Conservation (phyloP, 2,888 invertebrate species). For the Hartigia nigra region DNA sequence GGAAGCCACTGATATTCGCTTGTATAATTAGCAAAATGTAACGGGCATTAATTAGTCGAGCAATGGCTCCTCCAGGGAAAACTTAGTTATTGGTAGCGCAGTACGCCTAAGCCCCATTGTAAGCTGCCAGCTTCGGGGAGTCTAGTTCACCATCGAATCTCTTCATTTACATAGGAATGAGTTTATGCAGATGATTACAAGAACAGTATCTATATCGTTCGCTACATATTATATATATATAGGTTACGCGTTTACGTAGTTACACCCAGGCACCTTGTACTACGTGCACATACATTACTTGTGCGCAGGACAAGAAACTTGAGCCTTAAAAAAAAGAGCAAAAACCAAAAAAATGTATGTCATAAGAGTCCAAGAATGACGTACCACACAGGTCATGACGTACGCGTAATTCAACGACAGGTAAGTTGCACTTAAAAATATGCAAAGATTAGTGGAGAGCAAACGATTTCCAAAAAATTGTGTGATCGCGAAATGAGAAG, state of each 20-base stretch:
- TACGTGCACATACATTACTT: neutral
- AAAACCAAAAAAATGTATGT: neutral
- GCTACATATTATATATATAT: slow-evolving; percentile 10
- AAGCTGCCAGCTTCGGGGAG: slow-evolving; percentile 42
- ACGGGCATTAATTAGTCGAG: slow-evolving; percentile 32
- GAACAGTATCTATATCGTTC: slow-evolving; percentile 17
- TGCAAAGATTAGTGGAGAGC: too few relatives aligned
- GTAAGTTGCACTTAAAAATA: neutral
- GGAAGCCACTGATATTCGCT: neutral
- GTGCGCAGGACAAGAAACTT: neutral
- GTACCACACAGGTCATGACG: neutral
- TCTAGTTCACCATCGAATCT: slow-evolving; percentile 46
- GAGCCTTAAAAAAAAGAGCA: neutral
- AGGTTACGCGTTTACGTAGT: slow-evolving; percentile 19
- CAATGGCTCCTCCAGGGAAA: slow-evolving; percentile 21
- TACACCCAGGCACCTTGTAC: slow-evolving; percentile 19
- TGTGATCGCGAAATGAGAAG: neutral
- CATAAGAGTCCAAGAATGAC: neutral
- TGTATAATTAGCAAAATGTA: neutral
- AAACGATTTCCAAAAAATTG: too few relatives aligned
- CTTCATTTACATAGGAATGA: slow-evolving; percentile 30
- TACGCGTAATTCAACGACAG: neutral
- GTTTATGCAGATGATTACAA: slow-evolving; percentile 25
- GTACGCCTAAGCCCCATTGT: slow-evolving; percentile 36
- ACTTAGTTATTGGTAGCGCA: slow-evolving; percentile 5